phyloP scores from a whole-genome alignment of 2,797 vertebrate genomes.

The Phrynocephalus vlangalii region DNA sequence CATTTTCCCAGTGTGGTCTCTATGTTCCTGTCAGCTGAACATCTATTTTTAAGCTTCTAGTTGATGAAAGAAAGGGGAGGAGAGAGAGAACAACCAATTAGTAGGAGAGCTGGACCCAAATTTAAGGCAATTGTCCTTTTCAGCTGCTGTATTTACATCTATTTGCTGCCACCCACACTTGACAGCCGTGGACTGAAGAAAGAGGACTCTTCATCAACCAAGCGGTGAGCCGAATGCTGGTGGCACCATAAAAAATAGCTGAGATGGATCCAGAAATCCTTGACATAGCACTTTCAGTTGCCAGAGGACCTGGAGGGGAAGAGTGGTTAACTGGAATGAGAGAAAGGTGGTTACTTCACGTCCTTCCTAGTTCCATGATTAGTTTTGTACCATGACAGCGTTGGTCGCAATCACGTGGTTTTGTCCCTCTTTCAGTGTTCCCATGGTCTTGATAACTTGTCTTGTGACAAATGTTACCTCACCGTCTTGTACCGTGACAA shows the following conservation, averaged over 20 bases:
- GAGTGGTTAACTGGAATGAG: background rate
- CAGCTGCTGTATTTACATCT: background rate
- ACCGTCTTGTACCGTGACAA: no score
- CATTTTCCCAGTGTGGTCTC: background rate
- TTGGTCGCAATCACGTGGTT: no score
- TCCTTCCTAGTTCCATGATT: no score
- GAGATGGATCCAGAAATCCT: background rate
- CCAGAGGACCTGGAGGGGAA: background rate
- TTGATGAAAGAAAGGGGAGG: background rate
- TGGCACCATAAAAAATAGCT: background rate
- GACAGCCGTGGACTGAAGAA: background rate
- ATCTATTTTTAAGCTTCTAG: background rate
- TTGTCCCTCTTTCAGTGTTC: no score
- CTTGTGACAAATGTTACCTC: no score
- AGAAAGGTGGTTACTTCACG: no score
- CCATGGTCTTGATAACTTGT: no score
- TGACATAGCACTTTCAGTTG: background rate
- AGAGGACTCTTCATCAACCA: background rate
- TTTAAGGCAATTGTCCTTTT: conserved; percentile 10
- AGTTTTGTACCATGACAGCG: no score
- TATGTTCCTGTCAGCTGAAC: background rate
- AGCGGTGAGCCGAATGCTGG: background rate
- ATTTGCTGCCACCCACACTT: background rate
- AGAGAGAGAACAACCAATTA: conserved; percentile 5
- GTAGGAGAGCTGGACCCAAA: background rate